A percentile compares a stretch with the other conserved stretches of the same genome.
These are phyloP conservation scores for Dromius quadrimaculatus DNA, from an alignment of 2,888 invertebrate genomes.

Conservation along the genomic window DNA sequence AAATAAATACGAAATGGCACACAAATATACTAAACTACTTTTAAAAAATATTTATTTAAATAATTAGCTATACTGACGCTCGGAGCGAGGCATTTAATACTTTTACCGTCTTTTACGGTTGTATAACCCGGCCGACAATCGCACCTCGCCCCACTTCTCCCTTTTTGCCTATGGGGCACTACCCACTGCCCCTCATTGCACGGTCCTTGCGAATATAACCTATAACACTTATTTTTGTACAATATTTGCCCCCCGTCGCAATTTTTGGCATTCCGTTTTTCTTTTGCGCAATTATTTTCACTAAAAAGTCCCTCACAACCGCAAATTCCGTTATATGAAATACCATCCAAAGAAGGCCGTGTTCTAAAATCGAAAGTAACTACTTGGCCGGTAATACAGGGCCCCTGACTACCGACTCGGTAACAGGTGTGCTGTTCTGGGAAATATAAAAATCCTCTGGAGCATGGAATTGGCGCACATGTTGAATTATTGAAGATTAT, in stretches of 20 bases:
- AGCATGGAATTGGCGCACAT: constrained; percentile 80
- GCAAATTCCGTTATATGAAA: constrained; percentile 86
- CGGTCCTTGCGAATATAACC: constrained; percentile 82
- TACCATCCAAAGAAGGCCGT: constrained; percentile 82
- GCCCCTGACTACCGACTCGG: constrained; percentile 80
- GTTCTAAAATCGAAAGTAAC: constrained; percentile 86
- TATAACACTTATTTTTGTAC: constrained; percentile 79
- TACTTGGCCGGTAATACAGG: constrained; percentile 79
- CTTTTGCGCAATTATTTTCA: constrained; percentile 57
- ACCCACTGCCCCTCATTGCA: constrained; percentile 80
- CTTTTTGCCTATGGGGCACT: constrained; percentile 69
- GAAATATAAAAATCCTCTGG: constrained; percentile 81
- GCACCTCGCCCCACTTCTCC: constrained; percentile 58
- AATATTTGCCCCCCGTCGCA: constrained; percentile 71
- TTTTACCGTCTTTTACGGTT: constrained; percentile 61
- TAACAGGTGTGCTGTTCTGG: constrained; percentile 81
- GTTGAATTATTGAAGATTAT: constrained; percentile 78
- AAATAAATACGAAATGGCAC: constrained; percentile 46
- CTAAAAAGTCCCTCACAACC: constrained; percentile 70
- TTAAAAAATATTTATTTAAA: constrained; percentile 68
- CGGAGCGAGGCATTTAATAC: constrained; percentile 72
- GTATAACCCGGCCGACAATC: constrained; percentile 79
- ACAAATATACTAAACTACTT: constrained; percentile 17
- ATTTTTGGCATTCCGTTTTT: constrained; percentile 54
- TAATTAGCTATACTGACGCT: constrained; percentile 75